A percentile compares a stretch with the other conserved stretches of the same genome.
Conservation (phyloP, 2,888 invertebrate genomes). For the Idaea straminata region DNA sequence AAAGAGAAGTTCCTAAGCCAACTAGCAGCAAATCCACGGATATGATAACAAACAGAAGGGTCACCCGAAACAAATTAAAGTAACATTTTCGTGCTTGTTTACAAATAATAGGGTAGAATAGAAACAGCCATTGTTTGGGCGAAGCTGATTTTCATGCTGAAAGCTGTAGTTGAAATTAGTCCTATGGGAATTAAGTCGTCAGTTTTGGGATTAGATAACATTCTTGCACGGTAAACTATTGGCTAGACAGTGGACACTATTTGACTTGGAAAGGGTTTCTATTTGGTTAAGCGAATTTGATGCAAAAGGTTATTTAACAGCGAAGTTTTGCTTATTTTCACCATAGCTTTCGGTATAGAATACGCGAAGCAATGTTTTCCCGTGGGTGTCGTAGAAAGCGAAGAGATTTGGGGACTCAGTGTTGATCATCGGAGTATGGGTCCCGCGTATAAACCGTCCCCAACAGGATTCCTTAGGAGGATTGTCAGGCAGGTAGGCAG, state of each 20-base stretch:
- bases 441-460: too few relatives aligned
- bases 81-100: not conserved
- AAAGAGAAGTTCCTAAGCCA: conserved; percentile 9
- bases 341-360: too few relatives aligned
- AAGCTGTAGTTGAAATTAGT: not conserved
- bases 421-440: too few relatives aligned
- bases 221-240: not conserved
- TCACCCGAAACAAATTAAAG: conserved; percentile 1
- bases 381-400: too few relatives aligned
- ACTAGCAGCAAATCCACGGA: conserved; percentile 4
- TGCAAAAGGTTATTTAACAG: too few relatives aligned
- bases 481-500: too few relatives aligned
- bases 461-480: too few relatives aligned
- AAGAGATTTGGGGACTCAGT: too few relatives aligned
- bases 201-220: not conserved
- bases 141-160: not conserved
- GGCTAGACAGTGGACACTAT: not conserved
- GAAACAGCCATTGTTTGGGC: not conserved
- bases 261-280: not conserved
- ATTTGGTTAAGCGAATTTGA: too few relatives aligned
- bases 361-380: too few relatives aligned
- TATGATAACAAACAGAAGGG: not conserved
- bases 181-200: not conserved
- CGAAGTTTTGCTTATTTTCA: too few relatives aligned
- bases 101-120: not conserved